A percentile compares a stretch with the other conserved stretches of the same genome.
Conservation (phyloP, 2,888 invertebrate genomes). For the Latrodectus elegans region DNA sequence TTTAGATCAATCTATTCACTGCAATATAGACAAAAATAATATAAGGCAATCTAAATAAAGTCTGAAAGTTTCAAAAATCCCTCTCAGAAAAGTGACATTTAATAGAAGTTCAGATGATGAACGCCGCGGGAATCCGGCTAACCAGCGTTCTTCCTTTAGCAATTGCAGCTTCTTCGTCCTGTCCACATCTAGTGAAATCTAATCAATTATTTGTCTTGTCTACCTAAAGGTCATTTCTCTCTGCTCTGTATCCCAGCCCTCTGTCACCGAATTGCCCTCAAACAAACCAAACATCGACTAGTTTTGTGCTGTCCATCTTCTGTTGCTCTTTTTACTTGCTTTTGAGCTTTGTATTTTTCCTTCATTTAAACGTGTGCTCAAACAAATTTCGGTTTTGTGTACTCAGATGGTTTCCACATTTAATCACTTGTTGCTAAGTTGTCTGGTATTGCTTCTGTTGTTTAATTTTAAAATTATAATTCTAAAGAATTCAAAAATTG, state of each 20-base stretch:
- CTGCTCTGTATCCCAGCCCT: background rate
- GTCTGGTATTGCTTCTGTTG: too few relatives aligned
- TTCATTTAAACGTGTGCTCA: too few relatives aligned
- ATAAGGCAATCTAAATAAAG: too few relatives aligned
- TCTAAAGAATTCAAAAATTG: too few relatives aligned
- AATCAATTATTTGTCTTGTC: slow-evolving; percentile 5
- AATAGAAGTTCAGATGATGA: background rate
- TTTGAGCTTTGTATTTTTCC: too few relatives aligned
- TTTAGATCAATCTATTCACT: too few relatives aligned
- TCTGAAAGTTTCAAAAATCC: background rate
- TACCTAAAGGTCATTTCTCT: slow-evolving; percentile 3
- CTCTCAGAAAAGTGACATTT: background rate
- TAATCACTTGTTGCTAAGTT: too few relatives aligned
- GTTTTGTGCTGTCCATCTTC: background rate
- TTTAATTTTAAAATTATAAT: too few relatives aligned
- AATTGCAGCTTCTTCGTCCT: background rate
- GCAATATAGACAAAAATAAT: too few relatives aligned
- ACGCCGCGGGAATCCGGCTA: background rate
- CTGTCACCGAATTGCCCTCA: background rate
- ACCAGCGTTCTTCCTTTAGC: background rate
- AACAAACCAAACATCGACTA: background rate
- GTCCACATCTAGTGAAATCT: background rate
- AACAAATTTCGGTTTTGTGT: too few relatives aligned
- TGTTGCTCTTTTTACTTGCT: background rate
- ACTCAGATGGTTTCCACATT: too few relatives aligned